Evolutionary conservation across 1,140 invertebrate genomes (phyloP), one percentile per base, ranked within the genome.

Genomic region (Bombus waltoni): DNA sequence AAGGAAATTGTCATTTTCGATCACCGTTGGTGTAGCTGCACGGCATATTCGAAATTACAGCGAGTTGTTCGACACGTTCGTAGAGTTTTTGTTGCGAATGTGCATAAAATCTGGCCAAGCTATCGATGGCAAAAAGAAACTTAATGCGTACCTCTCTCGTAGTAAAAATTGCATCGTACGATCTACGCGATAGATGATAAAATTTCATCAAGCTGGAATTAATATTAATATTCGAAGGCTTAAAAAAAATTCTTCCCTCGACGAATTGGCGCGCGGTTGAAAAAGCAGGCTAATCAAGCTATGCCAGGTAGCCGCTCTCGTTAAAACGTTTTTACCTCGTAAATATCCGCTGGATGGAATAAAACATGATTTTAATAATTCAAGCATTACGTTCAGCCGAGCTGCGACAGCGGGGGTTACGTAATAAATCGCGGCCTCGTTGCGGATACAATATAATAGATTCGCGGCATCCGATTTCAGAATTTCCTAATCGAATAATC

Each of bases 401-500:
- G 10, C n/a, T 47, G 53, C 40, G 71, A 82, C 72, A 59, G 22
- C 53, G n/a, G 6, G 5, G 57, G 13, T 76, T 74, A 75, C 57
- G 72, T 35, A 83, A 76, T 35, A 53, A 75, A 65, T 22, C 57
- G 81, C 71, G 57, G 42, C 57, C 72, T 47, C 42, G 42, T 66
- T 83, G 81, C 35, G 18, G 42, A 59, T 40, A 76, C 42, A 53
- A 83, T 47, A 59, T 83, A 76, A 83, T 53, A 75, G 42, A 76
- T 66, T 65, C 81, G 72, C n/a, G 72, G 57, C 59, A 76, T 82
- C 57, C 40, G 72, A 82, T 75, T 82, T 59, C 57, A 82, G 42
- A 66, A 47, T 82, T 82, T 82, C 72, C 81, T 75, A 82, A 82
- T 82, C 72, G 72, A 62, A 82, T 66, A 82, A 82, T 83, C 59